Evolutionary conservation across 2,113 vertebrate genomes (phyloP).

Genomic region (Prolemur simus): DNA sequence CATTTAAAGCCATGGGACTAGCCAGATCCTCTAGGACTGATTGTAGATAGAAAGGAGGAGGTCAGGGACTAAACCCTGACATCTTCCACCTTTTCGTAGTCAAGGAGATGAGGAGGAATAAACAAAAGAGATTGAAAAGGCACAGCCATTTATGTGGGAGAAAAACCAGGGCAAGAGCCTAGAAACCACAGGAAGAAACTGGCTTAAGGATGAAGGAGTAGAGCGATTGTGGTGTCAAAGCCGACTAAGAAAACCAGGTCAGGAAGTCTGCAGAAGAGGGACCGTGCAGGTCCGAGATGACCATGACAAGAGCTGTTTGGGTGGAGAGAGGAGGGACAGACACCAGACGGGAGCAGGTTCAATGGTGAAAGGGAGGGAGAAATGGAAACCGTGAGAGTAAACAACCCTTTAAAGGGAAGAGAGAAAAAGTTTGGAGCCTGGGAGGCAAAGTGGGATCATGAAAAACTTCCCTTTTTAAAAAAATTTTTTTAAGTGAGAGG

Average conservation of each 20-base stretch:
- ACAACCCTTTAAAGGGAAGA: neutral
- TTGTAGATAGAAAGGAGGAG: neutral
- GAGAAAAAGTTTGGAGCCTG: neutral
- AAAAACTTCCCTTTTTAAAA: neutral
- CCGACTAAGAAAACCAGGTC: neutral
- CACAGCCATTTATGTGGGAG: neutral
- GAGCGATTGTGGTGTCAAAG: neutral
- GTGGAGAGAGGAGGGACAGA: neutral
- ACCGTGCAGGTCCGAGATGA: rapidly evolving
- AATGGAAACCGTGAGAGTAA: neutral
- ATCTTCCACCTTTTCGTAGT: neutral
- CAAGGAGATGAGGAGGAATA: neutral
- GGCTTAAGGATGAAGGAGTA: neutral
- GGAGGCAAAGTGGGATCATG: neutral
- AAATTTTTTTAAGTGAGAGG: neutral
- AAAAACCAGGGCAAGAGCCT: neutral
- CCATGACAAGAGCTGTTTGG: too few relatives aligned
- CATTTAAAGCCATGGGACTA: neutral
- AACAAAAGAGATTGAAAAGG: neutral
- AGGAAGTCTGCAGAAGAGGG: too few relatives aligned
- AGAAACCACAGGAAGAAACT: neutral
- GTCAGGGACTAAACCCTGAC: neutral
- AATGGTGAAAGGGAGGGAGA: neutral
- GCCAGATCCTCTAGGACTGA: neutral
- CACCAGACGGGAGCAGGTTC: too few relatives aligned